Evolutionary conservation across 2,888 invertebrate species (phyloP).

Genomic region (Ennomos fuscantarius): DNA sequence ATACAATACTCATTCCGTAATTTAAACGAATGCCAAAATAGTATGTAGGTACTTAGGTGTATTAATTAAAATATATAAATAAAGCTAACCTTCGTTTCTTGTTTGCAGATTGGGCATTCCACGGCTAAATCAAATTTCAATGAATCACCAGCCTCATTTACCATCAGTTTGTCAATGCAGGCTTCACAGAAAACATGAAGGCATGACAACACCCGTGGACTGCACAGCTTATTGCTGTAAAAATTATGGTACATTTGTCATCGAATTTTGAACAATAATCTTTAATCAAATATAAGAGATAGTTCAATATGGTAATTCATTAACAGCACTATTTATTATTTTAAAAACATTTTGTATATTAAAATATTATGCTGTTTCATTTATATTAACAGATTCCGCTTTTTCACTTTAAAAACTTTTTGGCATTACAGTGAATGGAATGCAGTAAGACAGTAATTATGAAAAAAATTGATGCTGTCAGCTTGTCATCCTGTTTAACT

Average conservation of each 20-base stretch:
- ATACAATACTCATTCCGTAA: slow-evolving; percentile 15
- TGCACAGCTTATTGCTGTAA: slow-evolving; percentile 89
- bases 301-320: too few relatives aligned
- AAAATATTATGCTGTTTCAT: too few relatives aligned
- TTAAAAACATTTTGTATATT: too few relatives aligned
- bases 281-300: neutral
- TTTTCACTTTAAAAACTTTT: too few relatives aligned
- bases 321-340: too few relatives aligned
- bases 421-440: too few relatives aligned
- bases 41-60: neutral
- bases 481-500: too few relatives aligned
- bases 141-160: slow-evolving; percentile 89
- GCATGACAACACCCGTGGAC: slow-evolving; percentile 95
- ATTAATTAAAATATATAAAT: neutral
- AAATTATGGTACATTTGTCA: neutral
- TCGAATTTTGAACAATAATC: neutral
- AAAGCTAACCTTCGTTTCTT: slow-evolving; percentile 89
- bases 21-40: too few relatives aligned
- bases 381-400: too few relatives aligned
- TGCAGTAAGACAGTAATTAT: too few relatives aligned
- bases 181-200: slow-evolving; percentile 98
- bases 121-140: slow-evolving; percentile 87
- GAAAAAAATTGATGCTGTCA: too few relatives aligned
- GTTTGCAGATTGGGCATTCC: slow-evolving; percentile 92
- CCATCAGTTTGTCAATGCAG: slow-evolving; percentile 93